Evolutionary conservation across 2,797 vertebrate genomes (phyloP).

Genomic region (Falco concolor): DNA sequence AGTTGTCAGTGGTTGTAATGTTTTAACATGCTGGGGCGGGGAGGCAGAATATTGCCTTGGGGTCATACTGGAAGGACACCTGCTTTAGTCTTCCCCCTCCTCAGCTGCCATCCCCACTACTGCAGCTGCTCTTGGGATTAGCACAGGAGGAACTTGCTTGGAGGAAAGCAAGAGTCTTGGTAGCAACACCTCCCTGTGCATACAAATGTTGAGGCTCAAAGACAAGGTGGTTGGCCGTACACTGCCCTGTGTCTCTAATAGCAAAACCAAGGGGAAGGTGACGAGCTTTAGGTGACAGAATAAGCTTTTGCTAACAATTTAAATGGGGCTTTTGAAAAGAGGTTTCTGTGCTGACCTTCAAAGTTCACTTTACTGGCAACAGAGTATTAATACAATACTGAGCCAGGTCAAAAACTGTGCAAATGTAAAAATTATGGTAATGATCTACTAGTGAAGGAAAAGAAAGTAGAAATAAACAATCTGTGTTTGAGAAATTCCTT

Average conservation of each 20-base stretch:
- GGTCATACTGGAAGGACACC: not conserved
- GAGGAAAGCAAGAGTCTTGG: not conserved
- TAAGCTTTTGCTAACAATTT: not conserved
- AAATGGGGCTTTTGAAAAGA: not conserved
- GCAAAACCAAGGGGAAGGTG: not conserved
- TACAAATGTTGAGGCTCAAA: not conserved
- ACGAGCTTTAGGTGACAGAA: not conserved
- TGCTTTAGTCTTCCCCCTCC: not conserved
- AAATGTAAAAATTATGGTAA: not conserved
- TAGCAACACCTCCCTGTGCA: not conserved
- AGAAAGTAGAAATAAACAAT: not conserved
- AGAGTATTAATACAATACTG: not conserved
- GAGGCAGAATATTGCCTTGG: not conserved
- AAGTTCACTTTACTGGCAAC: not conserved
- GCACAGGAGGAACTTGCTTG: rapidly evolving
- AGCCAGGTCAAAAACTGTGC: not conserved
- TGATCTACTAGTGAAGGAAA: not conserved
- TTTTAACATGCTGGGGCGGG: not conserved
- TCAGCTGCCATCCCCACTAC: not conserved
- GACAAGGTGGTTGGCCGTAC: not conserved
- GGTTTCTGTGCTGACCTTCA: not conserved
- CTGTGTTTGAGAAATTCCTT: not conserved
- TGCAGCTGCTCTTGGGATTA: not conserved
- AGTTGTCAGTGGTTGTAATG: not conserved
- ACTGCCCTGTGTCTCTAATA: not conserved